phyloP scores from a whole-genome alignment of 1,140 invertebrate genomes.

The Whitmania pigra region DNA sequence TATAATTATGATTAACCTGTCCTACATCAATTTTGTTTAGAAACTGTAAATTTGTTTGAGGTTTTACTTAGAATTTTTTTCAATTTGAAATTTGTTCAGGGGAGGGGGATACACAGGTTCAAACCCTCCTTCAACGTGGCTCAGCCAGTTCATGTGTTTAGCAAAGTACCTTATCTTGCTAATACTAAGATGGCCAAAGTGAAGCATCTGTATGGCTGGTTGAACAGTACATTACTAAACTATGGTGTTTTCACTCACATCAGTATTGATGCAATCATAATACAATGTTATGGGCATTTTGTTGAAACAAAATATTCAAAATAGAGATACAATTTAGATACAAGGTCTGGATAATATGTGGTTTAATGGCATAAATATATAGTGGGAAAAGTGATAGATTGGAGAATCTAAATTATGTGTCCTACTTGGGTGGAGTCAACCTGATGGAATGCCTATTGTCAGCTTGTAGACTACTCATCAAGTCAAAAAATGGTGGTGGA shows the following conservation, averaged over 20 bases:
- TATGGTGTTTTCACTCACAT: slow-evolving; percentile 4
- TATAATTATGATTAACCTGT: too few species aligned
- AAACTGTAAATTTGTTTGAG: too few species aligned
- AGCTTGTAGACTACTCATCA: background rate
- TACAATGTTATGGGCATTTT: background rate
- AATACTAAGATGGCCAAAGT: background rate
- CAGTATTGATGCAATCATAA: background rate
- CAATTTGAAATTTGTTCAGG: too few species aligned
- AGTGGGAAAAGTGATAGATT: background rate
- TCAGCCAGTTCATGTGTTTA: too few species aligned
- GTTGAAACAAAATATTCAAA: background rate
- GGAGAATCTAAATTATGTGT: background rate
- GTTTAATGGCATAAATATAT: background rate
- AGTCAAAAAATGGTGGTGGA: slow-evolving; percentile 8
- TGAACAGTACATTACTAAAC: background rate
- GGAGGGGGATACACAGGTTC: background rate
- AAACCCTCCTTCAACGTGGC: too few species aligned
- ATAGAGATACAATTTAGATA: background rate
- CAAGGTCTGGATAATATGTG: slow-evolving; percentile 3
- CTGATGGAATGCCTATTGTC: background rate
- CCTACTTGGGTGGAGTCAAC: background rate
- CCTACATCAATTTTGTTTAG: too few species aligned
- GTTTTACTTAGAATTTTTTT: too few species aligned
- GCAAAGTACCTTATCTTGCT: too few species aligned
- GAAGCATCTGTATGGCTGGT: background rate